Conservation (phyloP, 2,113 vertebrate species). For the Alligator mississippiensis region DNA sequence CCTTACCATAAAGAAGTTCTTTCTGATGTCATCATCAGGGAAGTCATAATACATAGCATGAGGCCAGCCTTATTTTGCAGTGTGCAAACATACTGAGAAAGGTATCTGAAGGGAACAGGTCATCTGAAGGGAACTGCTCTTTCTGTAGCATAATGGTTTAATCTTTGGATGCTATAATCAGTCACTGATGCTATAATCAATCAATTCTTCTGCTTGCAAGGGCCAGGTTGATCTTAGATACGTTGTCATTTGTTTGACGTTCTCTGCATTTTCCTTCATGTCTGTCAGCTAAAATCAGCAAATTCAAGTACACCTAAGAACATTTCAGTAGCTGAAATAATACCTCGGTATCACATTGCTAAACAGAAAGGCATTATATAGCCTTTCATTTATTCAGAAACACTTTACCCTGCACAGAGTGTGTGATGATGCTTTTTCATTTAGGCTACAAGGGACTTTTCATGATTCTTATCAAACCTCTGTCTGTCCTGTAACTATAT, state of each 20-base stretch:
- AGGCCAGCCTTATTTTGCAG: no score
- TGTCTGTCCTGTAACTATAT: background rate
- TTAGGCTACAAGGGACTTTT: background rate
- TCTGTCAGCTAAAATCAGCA: background rate
- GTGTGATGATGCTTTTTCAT: background rate
- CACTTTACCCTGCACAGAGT: background rate
- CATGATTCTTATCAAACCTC: conserved; percentile 11
- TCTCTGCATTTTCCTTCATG: background rate
- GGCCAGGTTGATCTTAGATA: background rate
- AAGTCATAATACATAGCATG: no score
- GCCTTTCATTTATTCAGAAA: background rate
- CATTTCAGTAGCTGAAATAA: background rate
- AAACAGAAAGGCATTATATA: background rate
- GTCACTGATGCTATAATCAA: background rate
- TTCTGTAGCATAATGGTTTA: background rate
- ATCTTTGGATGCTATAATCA: background rate
- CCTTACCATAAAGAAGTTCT: no score
- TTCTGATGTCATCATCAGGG: no score
- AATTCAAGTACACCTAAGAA: background rate
- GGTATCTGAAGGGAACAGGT: background rate
- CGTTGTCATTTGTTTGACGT: background rate
- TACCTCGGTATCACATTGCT: fast-evolving
- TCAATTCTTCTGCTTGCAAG: fast-evolving
- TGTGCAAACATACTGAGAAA: background rate
- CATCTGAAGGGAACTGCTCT: no score